These are phyloP conservation scores for Eretmocerus hayati DNA, from an alignment of 2,888 invertebrate species.

Conservation along the genomic window DNA sequence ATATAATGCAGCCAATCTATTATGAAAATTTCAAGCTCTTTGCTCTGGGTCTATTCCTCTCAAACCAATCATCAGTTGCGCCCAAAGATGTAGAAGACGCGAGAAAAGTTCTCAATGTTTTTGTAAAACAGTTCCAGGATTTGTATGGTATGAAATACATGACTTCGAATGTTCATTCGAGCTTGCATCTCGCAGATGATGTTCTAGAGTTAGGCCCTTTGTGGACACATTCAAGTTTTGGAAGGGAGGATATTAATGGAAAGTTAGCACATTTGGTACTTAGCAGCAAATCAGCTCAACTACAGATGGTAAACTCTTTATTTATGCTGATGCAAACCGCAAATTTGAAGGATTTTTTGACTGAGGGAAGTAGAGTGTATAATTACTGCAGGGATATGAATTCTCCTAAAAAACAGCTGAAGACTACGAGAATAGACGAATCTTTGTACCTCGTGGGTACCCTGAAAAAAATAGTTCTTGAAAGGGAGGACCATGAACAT, in stretches of 20 bases:
- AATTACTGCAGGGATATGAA: neutral
- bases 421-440: neutral
- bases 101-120: neutral
- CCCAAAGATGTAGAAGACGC: neutral
- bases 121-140: neutral
- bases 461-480: neutral
- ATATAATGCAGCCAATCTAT: neutral
- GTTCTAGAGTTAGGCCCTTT: slow-evolving; percentile 1
- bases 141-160: slow-evolving; percentile 3
- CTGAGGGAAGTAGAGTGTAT: neutral
- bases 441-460: neutral
- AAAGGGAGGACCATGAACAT: neutral
- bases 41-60: neutral
- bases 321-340: slow-evolving; percentile 1
- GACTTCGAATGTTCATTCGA: slow-evolving; percentile 1
- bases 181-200: slow-evolving; percentile 1
- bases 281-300: neutral
- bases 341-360: neutral
- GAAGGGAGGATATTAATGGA: neutral
- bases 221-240: slow-evolving; percentile 3
- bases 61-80: neutral
- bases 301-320: neutral
- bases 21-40: neutral
- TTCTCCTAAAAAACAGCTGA: neutral
- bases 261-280: neutral